Conservation (phyloP, 2,113 vertebrate species). For the Sylvilagus bachmani region DNA sequence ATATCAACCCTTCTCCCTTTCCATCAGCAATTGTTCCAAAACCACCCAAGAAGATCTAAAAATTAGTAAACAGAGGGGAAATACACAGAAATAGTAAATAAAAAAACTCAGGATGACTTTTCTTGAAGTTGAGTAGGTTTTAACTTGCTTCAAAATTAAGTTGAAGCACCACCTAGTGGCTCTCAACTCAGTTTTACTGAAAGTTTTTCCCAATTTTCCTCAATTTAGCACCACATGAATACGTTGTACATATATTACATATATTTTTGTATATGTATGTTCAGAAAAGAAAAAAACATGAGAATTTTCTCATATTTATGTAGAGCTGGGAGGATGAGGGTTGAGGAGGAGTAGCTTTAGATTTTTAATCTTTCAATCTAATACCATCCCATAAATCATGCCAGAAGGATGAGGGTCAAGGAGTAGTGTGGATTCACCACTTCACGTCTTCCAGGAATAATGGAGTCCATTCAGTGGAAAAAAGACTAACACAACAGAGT, state of each 20-base stretch:
- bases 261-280: neutral
- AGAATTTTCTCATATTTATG: neutral
- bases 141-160: conserved; percentile 72
- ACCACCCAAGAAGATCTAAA: neutral
- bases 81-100: neutral
- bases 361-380: neutral
- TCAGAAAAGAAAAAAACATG: neutral
- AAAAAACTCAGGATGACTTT: conserved; percentile 56
- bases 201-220: conserved; percentile 46
- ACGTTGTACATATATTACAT: neutral
- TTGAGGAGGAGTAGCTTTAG: neutral
- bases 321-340: neutral
- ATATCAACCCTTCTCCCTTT: neutral
- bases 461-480: neutral
- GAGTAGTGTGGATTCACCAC: neutral
- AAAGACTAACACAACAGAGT: neutral
- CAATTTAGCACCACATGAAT: neutral
- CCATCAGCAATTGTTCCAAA: conserved; percentile 3
- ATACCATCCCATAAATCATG: neutral
- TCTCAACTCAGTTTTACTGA: conserved; percentile 50
- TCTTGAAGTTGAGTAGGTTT: conserved; percentile 17
- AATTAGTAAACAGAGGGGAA: neutral
- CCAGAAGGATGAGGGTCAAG: neutral
- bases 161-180: conserved; percentile 89
- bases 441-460: neutral